Percentiles rank a stretch among this genome's conserved stretches.
phyloP scores from a whole-genome alignment of 2,113 vertebrate genomes.

The Oryctolagus cuniculus region DNA sequence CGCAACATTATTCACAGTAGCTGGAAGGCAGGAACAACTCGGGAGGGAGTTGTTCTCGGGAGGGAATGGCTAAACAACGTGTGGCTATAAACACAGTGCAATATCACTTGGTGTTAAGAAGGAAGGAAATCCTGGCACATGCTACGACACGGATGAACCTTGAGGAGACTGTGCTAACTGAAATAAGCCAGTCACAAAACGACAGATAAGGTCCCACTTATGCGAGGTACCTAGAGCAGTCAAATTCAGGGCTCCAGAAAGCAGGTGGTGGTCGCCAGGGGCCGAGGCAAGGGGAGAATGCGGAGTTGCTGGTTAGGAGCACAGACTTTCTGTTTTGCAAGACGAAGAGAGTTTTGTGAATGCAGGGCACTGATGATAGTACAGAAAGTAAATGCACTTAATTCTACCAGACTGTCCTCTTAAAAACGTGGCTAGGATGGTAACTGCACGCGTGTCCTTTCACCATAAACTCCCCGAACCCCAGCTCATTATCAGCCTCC shows the following conservation, averaged over 20 bases:
- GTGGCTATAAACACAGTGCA: background rate
- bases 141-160: too few species aligned
- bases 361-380: rapidly evolving
- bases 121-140: background rate
- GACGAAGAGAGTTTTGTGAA: background rate
- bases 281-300: rapidly evolving
- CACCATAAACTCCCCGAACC: background rate
- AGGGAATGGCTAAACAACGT: background rate
- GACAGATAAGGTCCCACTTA: background rate
- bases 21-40: too few species aligned
- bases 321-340: background rate
- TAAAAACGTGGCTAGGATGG: background rate
- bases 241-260: background rate
- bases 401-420: background rate
- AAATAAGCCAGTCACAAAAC: background rate
- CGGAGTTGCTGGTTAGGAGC: background rate
- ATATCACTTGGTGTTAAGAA: background rate
- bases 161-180: too few species aligned
- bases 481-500: background rate
- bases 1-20: background rate
- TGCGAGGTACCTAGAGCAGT: rapidly evolving
- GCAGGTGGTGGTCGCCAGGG: background rate
- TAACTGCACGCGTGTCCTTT: too few species aligned
- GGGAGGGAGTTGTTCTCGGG: background rate
- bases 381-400: too few species aligned